Conservation (phyloP, 1,140 invertebrate genomes). For the Megathymus violae region DNA sequence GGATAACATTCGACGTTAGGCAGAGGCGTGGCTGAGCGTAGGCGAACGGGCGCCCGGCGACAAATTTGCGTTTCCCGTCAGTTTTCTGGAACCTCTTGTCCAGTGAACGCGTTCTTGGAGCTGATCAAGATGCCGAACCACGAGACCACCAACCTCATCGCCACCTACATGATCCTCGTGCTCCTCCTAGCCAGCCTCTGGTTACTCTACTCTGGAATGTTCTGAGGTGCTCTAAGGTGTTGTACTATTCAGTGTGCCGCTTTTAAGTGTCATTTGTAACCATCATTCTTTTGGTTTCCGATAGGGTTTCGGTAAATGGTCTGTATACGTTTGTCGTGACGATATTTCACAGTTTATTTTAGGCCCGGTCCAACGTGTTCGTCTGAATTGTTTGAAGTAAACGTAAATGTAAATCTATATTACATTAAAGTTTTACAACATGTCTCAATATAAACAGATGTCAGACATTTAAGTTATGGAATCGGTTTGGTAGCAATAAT, state of each 20-base stretch:
- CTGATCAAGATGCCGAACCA: conserved; percentile 75
- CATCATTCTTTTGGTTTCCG: not conserved
- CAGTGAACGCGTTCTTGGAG: conserved; percentile 53
- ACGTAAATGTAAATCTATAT: not conserved
- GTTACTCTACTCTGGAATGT: conserved; percentile 81
- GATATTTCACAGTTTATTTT: not conserved
- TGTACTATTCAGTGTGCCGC: conserved; percentile 20
- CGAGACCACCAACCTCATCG: conserved; percentile 81
- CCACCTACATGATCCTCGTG: conserved; percentile 82
- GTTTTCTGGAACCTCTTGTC: conserved; percentile 69
- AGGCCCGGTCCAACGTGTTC: not conserved
- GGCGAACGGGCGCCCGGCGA: conserved; percentile 51
- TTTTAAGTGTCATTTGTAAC: conserved; percentile 4
- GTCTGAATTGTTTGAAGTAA: not conserved
- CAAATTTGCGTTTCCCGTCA: conserved; percentile 54
- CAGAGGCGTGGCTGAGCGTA: conserved; percentile 60
- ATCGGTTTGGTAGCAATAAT: no score
- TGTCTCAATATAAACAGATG: not conserved
- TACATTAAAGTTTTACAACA: not conserved
- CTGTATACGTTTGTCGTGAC: not conserved
- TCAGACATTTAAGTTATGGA: no score
- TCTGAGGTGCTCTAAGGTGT: conserved; percentile 68
- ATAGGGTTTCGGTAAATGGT: no score
- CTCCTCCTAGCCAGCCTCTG: conserved; percentile 81
- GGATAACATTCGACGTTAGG: conserved; percentile 53